Base-by-base conservation (phyloP, 2,797 vertebrate genomes). In the Lagodon rhomboides region DNA sequence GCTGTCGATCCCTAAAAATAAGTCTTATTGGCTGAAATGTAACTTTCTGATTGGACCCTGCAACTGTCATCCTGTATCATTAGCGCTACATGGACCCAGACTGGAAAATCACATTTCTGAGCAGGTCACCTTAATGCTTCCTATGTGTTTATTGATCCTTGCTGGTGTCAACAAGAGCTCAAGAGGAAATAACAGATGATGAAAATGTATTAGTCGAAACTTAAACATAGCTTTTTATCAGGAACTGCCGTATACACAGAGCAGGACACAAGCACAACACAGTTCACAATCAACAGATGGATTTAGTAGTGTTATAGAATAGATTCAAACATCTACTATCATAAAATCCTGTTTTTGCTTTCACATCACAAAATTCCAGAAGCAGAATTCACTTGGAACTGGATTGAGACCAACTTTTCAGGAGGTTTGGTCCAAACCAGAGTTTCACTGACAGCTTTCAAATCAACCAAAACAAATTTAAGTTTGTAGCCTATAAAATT, bases 121-220 rank as follows among this genome's bases (percentile, higher is more conserved):
- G 64, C 47, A 43, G n/a, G 34, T 79, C 53, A 49, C 17, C 71
- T 67, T 44, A 10, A n/a, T 53, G 41, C 27, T 67, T 63, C 12
- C 68, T 68, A 46, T 71, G 22, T 66, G 59, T 55, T 80, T 38
- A 23, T 68, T 30, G 20, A 55, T 75, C 10, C 4, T 23, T 6
- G 25, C 8, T 23, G 11, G n/a, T 59, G 18, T 77, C 43, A 30
- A 47, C 65, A 47, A 64, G 61, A 60, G 23, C 46, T 43, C 18
- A 61, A 0, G 0, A n/a, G 47, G 12, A 66, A 59, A 73, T n/a
- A 51, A 59, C 4, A 18, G 2, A 41, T 63, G 20, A 34, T 43
- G 0, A n/a, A 9, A 2, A 51, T 58, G 9, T 44, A 25, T 23
- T 60, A 58, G 20, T 25, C 0, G 15, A 59, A n/a, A 46, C 25